These are phyloP conservation scores for Vombatus ursinus DNA, from an alignment of 2,113 vertebrate species.

Conservation along the genomic window DNA sequence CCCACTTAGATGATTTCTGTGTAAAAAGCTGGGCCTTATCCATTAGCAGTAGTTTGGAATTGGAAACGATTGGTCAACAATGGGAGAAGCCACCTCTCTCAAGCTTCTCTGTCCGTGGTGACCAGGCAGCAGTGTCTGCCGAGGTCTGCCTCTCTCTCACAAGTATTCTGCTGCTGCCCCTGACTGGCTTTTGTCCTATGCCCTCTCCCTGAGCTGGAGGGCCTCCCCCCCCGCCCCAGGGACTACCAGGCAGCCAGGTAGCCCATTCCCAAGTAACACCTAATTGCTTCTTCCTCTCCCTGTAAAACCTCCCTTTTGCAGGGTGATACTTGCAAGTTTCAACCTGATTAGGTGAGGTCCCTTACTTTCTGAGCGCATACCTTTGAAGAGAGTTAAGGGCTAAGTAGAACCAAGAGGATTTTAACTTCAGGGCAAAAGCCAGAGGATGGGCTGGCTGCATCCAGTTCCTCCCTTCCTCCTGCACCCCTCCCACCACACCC, in stretches of 20 bases:
- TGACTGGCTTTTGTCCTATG: neutral
- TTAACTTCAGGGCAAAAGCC: neutral
- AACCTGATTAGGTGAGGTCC: neutral
- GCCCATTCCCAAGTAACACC: neutral
- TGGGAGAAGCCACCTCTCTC: neutral
- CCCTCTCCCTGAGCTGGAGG: neutral
- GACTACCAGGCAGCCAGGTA: neutral
- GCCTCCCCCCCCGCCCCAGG: neutral
- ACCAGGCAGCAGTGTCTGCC: neutral
- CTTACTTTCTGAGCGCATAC: neutral
- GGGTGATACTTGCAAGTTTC: neutral
- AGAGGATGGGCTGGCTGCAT: neutral
- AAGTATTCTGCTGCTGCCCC: neutral
- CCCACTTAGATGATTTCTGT: neutral
- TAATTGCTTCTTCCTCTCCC: neutral
- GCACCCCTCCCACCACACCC: neutral
- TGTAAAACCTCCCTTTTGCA: neutral
- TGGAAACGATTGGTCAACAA: neutral
- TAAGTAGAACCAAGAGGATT: neutral
- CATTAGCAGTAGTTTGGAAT: neutral
- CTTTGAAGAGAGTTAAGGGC: constrained; percentile 1
- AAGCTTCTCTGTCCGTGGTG: neutral
- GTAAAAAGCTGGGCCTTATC: neutral
- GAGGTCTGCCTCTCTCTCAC: neutral
- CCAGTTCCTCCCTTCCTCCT: neutral